Evolutionary conservation across 2,888 invertebrate species (phyloP).

Genomic region (Sphaerophoria taeniata): DNA sequence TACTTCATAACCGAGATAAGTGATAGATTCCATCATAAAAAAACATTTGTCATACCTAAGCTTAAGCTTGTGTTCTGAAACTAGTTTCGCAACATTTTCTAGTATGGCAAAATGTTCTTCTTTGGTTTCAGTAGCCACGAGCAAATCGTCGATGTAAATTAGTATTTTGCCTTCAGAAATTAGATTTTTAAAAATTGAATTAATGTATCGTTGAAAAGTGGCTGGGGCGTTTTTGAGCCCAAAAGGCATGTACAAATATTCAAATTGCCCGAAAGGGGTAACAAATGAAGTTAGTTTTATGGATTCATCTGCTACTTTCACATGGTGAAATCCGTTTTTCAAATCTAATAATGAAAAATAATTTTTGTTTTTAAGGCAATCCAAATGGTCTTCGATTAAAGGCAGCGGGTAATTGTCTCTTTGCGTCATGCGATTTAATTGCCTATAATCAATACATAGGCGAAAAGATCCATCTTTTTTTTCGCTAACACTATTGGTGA

Average conservation of each 20-base stretch:
- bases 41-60: not conserved
- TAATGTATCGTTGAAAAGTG: slow-evolving; percentile 5
- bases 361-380: not conserved
- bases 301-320: no score
- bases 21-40: slow-evolving; percentile 20
- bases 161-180: no score
- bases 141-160: no score
- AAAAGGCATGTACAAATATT: no score
- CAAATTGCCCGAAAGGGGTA: no score
- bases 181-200: not conserved
- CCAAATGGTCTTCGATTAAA: not conserved
- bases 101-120: not conserved
- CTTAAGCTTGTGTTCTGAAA: not conserved
- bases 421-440: not conserved
- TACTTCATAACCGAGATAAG: slow-evolving; percentile 36
- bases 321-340: no score
- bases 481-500: not conserved
- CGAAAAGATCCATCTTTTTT: not conserved
- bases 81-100: no score
- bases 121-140: no score
- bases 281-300: no score
- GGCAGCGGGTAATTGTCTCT: not conserved
- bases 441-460: not conserved
- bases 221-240: slow-evolving; percentile 18
- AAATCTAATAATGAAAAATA: no score